A percentile compares a stretch with the other conserved stretches of the same genome.
Evolutionary conservation across 2,888 invertebrate genomes (phyloP).

Genomic region (Pycnomerus fuliginosus): DNA sequence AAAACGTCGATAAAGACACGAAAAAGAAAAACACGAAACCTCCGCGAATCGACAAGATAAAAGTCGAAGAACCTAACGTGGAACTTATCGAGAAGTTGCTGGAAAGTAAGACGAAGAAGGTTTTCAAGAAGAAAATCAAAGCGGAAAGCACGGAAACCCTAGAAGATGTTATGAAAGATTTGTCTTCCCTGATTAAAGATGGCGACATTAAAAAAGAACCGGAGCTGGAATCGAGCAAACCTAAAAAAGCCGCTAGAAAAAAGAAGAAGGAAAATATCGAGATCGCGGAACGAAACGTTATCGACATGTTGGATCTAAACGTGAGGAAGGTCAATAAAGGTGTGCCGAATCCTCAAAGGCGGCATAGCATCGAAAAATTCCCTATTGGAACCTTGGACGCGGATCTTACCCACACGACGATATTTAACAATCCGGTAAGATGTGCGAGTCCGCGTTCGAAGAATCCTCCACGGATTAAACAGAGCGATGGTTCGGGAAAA

Average conservation of each 20-base stretch:
- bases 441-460: slow-evolving; percentile 46
- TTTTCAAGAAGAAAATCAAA: slow-evolving; percentile 26
- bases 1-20: slow-evolving; percentile 28
- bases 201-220: slow-evolving; percentile 39
- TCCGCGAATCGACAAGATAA: slow-evolving; percentile 24
- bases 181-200: slow-evolving; percentile 39
- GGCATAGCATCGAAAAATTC: slow-evolving; percentile 52
- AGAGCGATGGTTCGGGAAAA: slow-evolving; percentile 38
- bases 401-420: slow-evolving; percentile 20
- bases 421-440: slow-evolving; percentile 42
- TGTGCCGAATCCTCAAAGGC: slow-evolving; percentile 36
- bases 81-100: too few relatives aligned
- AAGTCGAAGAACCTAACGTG: too few relatives aligned
- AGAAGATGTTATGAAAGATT: slow-evolving; percentile 49
- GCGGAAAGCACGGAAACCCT: slow-evolving; percentile 38
- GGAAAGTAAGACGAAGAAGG: slow-evolving; percentile 24
- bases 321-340: slow-evolving; percentile 41
- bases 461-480: slow-evolving; percentile 37
- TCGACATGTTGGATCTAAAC: slow-evolving; percentile 51
- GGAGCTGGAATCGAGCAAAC: slow-evolving; percentile 37
- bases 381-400: slow-evolving; percentile 38
- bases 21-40: slow-evolving; percentile 24
- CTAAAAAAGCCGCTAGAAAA: slow-evolving; percentile 33
- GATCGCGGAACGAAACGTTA: slow-evolving; percentile 43
- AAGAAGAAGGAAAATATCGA: slow-evolving; percentile 44